Evolutionary conservation across 2,797 vertebrate genomes (phyloP), one percentile per base, ranked within the genome.

Genomic region (Amphiprion clarkii): DNA sequence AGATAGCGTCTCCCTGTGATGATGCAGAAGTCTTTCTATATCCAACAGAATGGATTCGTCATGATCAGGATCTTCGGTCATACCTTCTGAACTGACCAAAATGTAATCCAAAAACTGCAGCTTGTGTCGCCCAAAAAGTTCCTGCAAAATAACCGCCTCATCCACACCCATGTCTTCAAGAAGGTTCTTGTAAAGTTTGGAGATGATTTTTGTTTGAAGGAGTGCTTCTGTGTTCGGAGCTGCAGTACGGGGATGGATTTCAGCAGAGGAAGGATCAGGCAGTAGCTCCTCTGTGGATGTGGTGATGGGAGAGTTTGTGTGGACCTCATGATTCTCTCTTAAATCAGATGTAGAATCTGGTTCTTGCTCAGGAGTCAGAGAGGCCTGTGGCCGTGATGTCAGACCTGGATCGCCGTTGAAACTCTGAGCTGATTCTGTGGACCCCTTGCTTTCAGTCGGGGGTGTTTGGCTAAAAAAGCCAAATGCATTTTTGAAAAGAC

Each of bases 21-120:
- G 29, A 61, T 79, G 63, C 67, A 96, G 66, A 52, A 90, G 89
- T 52, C 78, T 82, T 61, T 95, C 90, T 66, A 95, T 81, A 33
- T 94, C 92, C 27, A 33, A 58, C 54, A 95, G 12, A 78, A 93
- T 91, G 3, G 92, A 89, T n/a, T 86, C 71, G 56, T 87, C 89
- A 3, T 82, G 17, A 12, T 81, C 79, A 8, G 53, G 76, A 55
- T 74, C 85, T 54, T 66, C 78, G 12, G 71, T 79, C n/a, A 25
- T 31, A 1, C 2, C 31, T 11, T 76, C 67, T 25, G 79, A 68
- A 42, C 78, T 88, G 56, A 81, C 83, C 25, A 94, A 83, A 56
- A 81, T 63, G 67, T 91, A 85, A 53, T 96, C 89, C 70, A 96
- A 78, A 90, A 92, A 92, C 67, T 94, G 81, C 52, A 95, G 68